phyloP scores from a whole-genome alignment of 1,140 invertebrate species.

The Microplitis mediator region DNA sequence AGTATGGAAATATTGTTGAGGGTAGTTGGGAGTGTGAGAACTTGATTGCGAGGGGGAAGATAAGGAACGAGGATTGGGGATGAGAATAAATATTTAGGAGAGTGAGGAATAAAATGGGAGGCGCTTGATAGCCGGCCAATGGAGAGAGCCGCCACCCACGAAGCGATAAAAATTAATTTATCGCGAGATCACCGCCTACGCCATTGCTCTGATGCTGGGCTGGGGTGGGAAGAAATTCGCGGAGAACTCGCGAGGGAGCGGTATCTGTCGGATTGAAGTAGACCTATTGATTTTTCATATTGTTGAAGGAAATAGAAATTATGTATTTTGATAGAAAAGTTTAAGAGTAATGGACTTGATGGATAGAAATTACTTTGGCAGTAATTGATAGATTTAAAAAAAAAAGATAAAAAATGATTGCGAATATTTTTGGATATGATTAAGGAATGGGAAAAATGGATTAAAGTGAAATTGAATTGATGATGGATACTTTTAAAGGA shows the following conservation, averaged over 20 bases:
- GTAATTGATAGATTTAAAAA: no score
- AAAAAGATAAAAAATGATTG: no score
- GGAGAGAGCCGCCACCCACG: conserved; percentile 51
- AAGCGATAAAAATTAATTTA: conserved; percentile 55
- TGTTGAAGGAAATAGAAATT: no score
- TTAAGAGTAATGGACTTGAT: no score
- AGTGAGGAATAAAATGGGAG: conserved; percentile 43
- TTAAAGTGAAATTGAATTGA: no score
- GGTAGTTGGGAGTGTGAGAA: neutral
- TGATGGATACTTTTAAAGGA: no score
- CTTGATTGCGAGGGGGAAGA: neutral
- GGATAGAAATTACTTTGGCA: no score
- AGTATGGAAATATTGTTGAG: no score
- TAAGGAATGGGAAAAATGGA: no score
- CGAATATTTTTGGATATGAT: no score
- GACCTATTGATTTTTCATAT: no score
- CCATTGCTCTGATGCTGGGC: conserved; percentile 41
- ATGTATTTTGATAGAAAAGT: no score
- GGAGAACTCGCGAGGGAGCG: conserved; percentile 43
- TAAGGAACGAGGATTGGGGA: neutral
- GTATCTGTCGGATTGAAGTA: conserved; percentile 36
- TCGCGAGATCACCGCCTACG: conserved; percentile 51
- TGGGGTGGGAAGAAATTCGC: conserved; percentile 1
- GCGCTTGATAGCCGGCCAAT: conserved; percentile 48
- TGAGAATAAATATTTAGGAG: neutral